phyloP scores from a whole-genome alignment of 2,113 vertebrate genomes.

The Pollimyrus isidori region DNA sequence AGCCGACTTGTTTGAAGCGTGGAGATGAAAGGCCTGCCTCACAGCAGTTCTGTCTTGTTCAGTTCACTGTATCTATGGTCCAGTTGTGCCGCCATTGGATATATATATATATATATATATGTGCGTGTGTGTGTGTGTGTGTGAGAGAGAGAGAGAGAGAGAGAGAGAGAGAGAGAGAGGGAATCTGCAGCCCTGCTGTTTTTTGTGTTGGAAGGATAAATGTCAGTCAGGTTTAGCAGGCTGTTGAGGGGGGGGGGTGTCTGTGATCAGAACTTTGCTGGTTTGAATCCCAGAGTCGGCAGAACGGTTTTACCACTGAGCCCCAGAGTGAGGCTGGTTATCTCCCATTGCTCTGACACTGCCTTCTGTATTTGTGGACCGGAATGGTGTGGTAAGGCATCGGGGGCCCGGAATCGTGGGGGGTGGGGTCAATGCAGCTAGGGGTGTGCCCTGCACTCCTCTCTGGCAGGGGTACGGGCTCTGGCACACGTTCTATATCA shows the following conservation, averaged over 20 bases:
- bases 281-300: background rate
- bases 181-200: background rate
- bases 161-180: background rate
- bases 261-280: background rate
- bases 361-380: background rate
- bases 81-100: background rate
- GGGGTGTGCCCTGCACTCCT: background rate
- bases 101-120: background rate
- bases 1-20: background rate
- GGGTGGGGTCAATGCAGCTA: background rate
- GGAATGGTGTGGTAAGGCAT: background rate
- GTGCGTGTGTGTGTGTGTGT: too few species aligned
- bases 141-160: too few species aligned
- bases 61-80: background rate
- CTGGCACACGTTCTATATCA: background rate
- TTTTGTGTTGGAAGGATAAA: background rate
- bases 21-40: background rate
- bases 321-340: background rate
- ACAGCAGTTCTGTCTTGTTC: background rate
- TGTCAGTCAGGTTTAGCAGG: background rate
- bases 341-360: background rate
- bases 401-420: background rate
- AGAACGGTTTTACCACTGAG: background rate
- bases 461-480: background rate
- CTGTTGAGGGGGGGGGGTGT: background rate